Evolutionary conservation across 1,140 invertebrate species (phyloP).

Genomic region (Sycobia sp.): DNA sequence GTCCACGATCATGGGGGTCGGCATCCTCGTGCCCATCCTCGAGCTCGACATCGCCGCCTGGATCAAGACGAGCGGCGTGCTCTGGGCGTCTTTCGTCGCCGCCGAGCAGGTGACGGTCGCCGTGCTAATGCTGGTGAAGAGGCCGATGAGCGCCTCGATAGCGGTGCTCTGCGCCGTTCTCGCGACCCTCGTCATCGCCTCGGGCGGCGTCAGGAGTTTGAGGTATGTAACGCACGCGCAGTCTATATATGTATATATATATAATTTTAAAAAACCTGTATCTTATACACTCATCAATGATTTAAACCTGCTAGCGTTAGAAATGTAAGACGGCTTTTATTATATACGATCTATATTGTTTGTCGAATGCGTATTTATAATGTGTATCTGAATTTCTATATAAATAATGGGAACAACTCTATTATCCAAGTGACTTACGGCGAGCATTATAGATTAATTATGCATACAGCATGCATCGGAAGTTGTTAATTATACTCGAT

Average conservation of each 20-base stretch:
- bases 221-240: slow-evolving; percentile 23
- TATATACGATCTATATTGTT: too few species aligned
- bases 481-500: too few species aligned
- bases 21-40: slow-evolving; percentile 53
- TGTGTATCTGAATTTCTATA: too few species aligned
- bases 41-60: slow-evolving; percentile 51
- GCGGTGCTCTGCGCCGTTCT: slow-evolving; percentile 77
- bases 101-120: slow-evolving; percentile 84
- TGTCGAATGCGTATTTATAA: too few species aligned
- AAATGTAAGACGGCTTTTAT: too few species aligned
- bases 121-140: slow-evolving; percentile 80
- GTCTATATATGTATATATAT: background rate
- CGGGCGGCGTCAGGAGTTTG: slow-evolving; percentile 79
- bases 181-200: slow-evolving; percentile 74
- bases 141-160: slow-evolving; percentile 75
- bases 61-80: slow-evolving; percentile 58
- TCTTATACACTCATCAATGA: too few species aligned
- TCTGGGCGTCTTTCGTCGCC: slow-evolving; percentile 81
- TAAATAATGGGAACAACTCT: too few species aligned
- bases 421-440: too few species aligned
- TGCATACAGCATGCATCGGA: too few species aligned
- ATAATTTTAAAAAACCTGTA: too few species aligned
- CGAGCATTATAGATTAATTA: too few species aligned
- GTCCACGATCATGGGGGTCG: slow-evolving; percentile 53
- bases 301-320: too few species aligned